Evolutionary conservation across 2,113 vertebrate species (phyloP).

Genomic region (Machaerirhynchus nigripectus): DNA sequence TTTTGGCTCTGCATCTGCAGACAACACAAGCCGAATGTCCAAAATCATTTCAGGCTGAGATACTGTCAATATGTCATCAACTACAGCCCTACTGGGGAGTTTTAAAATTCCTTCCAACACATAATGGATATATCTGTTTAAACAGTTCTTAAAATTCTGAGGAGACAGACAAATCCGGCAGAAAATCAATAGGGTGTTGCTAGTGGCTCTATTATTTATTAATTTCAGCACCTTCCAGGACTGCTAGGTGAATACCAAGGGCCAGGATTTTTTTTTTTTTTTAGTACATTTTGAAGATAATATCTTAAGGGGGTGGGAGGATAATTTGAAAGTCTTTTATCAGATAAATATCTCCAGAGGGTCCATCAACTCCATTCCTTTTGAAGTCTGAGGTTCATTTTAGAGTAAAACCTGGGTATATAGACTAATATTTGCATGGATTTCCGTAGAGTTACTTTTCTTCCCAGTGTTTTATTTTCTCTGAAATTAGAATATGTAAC

Average conservation of each 20-base stretch:
- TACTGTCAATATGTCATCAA: conserved; percentile 53
- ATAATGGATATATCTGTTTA: conserved; percentile 62
- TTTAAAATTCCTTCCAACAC: conserved; percentile 49
- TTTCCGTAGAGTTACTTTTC: not conserved
- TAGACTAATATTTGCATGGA: not conserved
- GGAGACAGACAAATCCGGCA: conserved; percentile 43
- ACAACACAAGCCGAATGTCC: not conserved
- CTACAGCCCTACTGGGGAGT: conserved; percentile 19
- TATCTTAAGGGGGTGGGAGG: not conserved
- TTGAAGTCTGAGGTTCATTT: not conserved
- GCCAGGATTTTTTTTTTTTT: not conserved
- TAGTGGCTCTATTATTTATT: conserved; percentile 56
- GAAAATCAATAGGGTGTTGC: conserved; percentile 52
- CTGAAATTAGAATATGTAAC: not conserved
- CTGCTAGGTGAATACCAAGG: conserved; percentile 10
- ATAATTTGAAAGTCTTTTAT: conserved; percentile 1
- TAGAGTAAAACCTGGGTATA: not conserved
- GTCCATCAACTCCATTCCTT: not conserved
- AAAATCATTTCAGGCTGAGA: conserved; percentile 46
- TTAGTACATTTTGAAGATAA: not conserved
- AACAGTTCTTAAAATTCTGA: conserved; percentile 57
- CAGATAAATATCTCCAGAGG: not conserved
- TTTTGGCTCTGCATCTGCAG: conserved; percentile 1
- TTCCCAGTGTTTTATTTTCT: not conserved
- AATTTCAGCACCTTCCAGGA: conserved; percentile 14